Base-by-base conservation (phyloP, 2,113 vertebrate species). In the Riparia riparia region DNA sequence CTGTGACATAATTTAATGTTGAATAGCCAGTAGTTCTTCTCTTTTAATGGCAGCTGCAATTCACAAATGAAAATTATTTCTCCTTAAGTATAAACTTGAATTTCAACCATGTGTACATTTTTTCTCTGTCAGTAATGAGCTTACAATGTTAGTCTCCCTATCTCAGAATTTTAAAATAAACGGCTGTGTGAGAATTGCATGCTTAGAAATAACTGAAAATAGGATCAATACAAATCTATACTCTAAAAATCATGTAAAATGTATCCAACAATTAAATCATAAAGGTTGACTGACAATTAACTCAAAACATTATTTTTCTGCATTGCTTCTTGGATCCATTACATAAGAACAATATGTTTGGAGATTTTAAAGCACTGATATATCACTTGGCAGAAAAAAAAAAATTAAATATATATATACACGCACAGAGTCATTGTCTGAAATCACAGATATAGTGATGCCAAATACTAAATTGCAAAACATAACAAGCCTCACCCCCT, bases 351-450 rank as follows among this genome's bases (percentile, higher is more conserved):
- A 95, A 17, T 84, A 90, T 78, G 82, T 93, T 95, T 87, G 93
- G 85, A 97, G 91, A 96, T 94, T 95, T 97, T 97, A 89, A 97
- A 94, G 96, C 68, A 97, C 60, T 71, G 66, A 82, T 91, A 31
- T 91, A 95, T 95, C 74, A 92, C 85, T 94, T 96, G 92, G 89
- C 83, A 97, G 83, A 42, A 85, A 88, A 94, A 89, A 90, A 91
- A 53, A 37, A n/a, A n/a, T n/a, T n/a, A 64, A 4, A 31, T 6
- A 50, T 39, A 64, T 2, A 71, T 2, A 32, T 18, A 64, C 6
- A 37, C 2, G 89, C 31, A 93, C 73, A 82, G 86, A 97, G 91
- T 95, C 69, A 90, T 93, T 94, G 72, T 92, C 88, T 95, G 93
- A 95, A 96, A 96, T 91, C 96, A 90, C 74, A 97, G 93, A 93